A percentile compares a stretch with the other conserved stretches of the same genome.
Evolutionary conservation across 2,888 invertebrate species (phyloP).

Genomic region (Cepaea hortensis): DNA sequence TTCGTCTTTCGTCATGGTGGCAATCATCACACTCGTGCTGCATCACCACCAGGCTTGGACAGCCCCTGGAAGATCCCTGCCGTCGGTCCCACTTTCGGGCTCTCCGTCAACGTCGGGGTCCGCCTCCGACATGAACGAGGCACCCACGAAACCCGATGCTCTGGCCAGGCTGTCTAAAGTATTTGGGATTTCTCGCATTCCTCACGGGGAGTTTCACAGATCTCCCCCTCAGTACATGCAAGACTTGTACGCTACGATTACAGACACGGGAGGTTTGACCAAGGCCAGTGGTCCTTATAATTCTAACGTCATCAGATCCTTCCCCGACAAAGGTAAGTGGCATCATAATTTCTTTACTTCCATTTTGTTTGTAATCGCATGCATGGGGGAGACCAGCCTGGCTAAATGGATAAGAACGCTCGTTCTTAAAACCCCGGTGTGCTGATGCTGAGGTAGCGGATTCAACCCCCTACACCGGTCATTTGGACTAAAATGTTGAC

Average conservation of each 20-base stretch:
- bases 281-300: constrained; percentile 78
- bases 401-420: too few relatives aligned
- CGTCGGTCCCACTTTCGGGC: neutral
- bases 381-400: too few relatives aligned
- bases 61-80: neutral
- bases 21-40: constrained; percentile 11
- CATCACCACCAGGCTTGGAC: constrained; percentile 14
- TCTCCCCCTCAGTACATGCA: constrained; percentile 80
- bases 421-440: too few relatives aligned
- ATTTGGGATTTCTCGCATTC: constrained; percentile 71
- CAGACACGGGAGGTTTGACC: constrained; percentile 78
- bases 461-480: too few relatives aligned
- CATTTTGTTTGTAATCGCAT: neutral
- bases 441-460: too few relatives aligned
- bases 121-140: constrained; percentile 1
- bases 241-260: constrained; percentile 79
- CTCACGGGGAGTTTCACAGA: constrained; percentile 59
- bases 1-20: neutral
- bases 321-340: constrained; percentile 74
- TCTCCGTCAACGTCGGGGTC: constrained; percentile 16
- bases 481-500: too few relatives aligned
- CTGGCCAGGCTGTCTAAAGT: constrained; percentile 70
- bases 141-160: constrained; percentile 60
- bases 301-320: constrained; percentile 80
- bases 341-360: neutral